Base-by-base conservation (phyloP, 2,113 vertebrate genomes). In the Rostratula benghalensis region DNA sequence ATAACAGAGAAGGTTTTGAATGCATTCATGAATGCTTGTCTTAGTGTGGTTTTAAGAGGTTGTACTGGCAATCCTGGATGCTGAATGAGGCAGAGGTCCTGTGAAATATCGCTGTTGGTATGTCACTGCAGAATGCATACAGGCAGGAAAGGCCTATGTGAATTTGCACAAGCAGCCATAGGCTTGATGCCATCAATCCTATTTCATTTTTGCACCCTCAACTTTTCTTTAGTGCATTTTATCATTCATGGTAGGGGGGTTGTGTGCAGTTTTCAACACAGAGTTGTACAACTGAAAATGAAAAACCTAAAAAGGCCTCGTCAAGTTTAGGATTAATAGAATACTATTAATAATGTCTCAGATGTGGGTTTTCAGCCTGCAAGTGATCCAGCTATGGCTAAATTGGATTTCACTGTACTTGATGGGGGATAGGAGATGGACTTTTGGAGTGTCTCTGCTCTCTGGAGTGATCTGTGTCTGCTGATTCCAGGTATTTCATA, bases 191-290 rank as follows among this genome's bases (percentile, higher is more conserved):
- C 86, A 33, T 70, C 28, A 57, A 16, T 74, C 27, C 14, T 73
- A 7, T 33, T 33, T 90, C 1, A 23, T 79, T 88, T 90, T 92
- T 83, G 13, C 39, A 39, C 8, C 11, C 43, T 89, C 27, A 57
- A 31, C 2, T 70, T 74, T 77, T 73, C 37, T 89, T 73, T 73
- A 76, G 37, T 73, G 30, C 9, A 16, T 83, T 68, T 92, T 39
- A 31, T 48, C 3, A 3, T 30, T 71, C 4, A 2, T 20, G 8
- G 24, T 33, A 13, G 5, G 18, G 21, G 14, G 4, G 2, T 53
- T 68, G 20, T 20, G 14, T 68, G 39, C n/a, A 7, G 4, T 83
- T 86, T 93, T 91, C 48, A 46, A 51, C 25, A 43, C 25, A 43
- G 30, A 53, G 6, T 19, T 89, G 20, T 63, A 21, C 13, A 64